phyloP scores from a whole-genome alignment of 2,888 invertebrate genomes.

The Ephialtes manifestator region DNA sequence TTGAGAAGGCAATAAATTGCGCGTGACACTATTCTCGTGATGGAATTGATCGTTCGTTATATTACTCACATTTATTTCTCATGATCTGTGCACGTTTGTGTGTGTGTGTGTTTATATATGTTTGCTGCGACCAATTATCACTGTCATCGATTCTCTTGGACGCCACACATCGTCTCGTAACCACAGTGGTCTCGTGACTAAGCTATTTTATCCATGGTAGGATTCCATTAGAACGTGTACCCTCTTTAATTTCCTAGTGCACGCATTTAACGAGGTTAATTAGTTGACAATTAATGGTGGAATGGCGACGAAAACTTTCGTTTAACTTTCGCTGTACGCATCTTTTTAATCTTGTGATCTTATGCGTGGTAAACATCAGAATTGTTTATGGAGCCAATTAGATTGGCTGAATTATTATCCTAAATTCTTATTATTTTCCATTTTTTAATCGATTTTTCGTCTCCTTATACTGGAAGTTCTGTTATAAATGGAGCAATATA shows the following conservation, averaged over 20 bases:
- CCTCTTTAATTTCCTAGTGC: background rate
- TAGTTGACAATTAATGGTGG: slow-evolving; percentile 26
- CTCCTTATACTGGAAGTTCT: too few species aligned
- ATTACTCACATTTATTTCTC: slow-evolving; percentile 31
- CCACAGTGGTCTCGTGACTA: slow-evolving; percentile 47
- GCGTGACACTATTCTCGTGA: slow-evolving; percentile 1
- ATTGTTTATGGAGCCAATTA: too few species aligned
- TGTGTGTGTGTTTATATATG: background rate
- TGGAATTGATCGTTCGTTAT: slow-evolving; percentile 35
- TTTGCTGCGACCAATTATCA: slow-evolving; percentile 15
- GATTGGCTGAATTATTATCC: background rate
- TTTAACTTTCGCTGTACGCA: slow-evolving; percentile 26
- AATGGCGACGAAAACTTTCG: slow-evolving; percentile 38
- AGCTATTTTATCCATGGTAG: slow-evolving; percentile 28
- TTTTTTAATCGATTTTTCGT: too few species aligned
- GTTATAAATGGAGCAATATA: too few species aligned
- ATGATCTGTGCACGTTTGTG: background rate
- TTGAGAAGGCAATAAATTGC: slow-evolving; percentile 29
- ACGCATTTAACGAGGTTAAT: slow-evolving; percentile 30
- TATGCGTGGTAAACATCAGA: background rate
- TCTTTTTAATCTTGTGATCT: background rate
- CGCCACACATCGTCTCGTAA: slow-evolving; percentile 45
- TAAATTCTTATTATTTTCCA: too few species aligned
- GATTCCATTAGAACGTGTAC: slow-evolving; percentile 28
- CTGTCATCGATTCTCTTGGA: background rate